A percentile compares a stretch with the other conserved stretches of the same genome.
Evolutionary conservation across 2,888 invertebrate species (phyloP).

Genomic region (Eremobia ochroleuca): DNA sequence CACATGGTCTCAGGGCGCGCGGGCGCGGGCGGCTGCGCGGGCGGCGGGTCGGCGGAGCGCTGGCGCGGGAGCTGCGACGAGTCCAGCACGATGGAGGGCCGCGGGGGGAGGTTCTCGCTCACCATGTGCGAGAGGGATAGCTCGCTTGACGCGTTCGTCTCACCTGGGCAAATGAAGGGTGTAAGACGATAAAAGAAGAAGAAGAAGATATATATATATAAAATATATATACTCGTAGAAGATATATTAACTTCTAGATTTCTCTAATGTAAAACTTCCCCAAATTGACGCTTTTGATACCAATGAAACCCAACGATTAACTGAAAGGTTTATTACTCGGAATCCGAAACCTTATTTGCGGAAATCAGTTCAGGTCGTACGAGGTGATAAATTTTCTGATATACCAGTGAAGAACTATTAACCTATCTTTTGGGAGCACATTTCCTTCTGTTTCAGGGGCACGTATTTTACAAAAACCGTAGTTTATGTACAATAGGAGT

Average conservation of each 20-base stretch:
- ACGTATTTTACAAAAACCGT: not conserved
- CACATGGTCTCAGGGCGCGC: slow-evolving; percentile 88
- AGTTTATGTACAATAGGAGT: no score
- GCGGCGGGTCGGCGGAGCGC: slow-evolving; percentile 85
- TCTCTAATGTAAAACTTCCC: not conserved
- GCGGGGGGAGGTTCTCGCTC: slow-evolving; percentile 88
- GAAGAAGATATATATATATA: no score
- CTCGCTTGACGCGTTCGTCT: slow-evolving; percentile 89
- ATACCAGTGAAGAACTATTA: not conserved
- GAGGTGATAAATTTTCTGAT: not conserved
- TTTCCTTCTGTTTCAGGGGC: not conserved
- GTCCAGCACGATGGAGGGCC: slow-evolving; percentile 89
- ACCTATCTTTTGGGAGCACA: not conserved
- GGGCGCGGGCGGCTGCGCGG: slow-evolving; percentile 80
- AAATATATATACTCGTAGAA: no score
- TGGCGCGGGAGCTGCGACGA: slow-evolving; percentile 89
- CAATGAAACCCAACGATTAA: not conserved
- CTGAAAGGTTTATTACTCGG: not conserved
- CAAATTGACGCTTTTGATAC: no score
- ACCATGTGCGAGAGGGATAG: slow-evolving; percentile 89
- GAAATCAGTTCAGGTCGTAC: not conserved
- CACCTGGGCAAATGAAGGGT: slow-evolving; percentile 74
- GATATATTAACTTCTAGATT: not conserved
- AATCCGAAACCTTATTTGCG: not conserved
- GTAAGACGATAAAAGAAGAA: no score